Evolutionary conservation across 2,888 invertebrate species (phyloP).

Genomic region (Sphaerophoria rueppellii): DNA sequence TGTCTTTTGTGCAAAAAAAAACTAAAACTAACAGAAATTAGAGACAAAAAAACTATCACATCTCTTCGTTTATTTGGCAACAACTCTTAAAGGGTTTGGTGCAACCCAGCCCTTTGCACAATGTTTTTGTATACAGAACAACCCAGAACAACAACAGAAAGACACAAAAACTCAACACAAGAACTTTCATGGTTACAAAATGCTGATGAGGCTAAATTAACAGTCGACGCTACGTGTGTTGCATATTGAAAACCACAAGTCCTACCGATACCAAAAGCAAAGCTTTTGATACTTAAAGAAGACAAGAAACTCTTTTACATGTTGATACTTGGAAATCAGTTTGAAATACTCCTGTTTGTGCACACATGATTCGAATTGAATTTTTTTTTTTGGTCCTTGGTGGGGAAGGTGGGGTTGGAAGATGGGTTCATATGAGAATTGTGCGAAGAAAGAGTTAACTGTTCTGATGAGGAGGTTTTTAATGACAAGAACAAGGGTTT

Average conservation of each 20-base stretch:
- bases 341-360: conserved; percentile 9
- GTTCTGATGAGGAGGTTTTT: background rate
- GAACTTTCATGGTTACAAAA: conserved; percentile 61
- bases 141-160: background rate
- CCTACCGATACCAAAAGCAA: conserved; percentile 13
- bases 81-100: conserved; percentile 39
- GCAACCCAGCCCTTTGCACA: background rate
- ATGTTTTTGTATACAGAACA: background rate
- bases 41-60: conserved; percentile 51
- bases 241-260: conserved; percentile 74
- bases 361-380: conserved; percentile 34
- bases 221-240: conserved; percentile 74
- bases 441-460: conserved; percentile 12
- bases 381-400: background rate
- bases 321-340: conserved; percentile 68
- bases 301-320: conserved; percentile 64
- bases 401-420: background rate
- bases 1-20: conserved; percentile 45
- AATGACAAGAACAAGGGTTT: background rate
- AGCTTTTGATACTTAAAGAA: conserved; percentile 25
- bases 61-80: conserved; percentile 63
- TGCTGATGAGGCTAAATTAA: conserved; percentile 75
- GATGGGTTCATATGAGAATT: background rate
- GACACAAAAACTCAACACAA: background rate
- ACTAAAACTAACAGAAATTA: conserved; percentile 18